Conservation (phyloP, 2,113 vertebrate genomes). For the Cyphomyrus discorhynchus region DNA sequence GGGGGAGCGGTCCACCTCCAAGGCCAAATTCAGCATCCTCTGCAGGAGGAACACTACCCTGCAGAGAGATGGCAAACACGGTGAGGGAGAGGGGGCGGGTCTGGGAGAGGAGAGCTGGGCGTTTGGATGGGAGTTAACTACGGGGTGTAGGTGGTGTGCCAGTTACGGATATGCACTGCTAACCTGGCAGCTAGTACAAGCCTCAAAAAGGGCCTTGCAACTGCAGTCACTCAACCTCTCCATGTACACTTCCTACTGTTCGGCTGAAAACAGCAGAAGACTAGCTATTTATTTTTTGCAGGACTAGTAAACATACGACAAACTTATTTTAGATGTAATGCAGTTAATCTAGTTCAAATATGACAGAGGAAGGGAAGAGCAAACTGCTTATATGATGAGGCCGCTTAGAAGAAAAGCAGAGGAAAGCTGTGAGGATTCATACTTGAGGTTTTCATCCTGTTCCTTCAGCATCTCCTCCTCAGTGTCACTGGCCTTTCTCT, state of each 20-base stretch:
- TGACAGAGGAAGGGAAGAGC: not conserved
- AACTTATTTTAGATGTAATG: not conserved
- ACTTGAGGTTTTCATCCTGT: slow-evolving; percentile 53
- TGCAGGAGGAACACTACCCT: slow-evolving; percentile 78
- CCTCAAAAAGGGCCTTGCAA: not conserved
- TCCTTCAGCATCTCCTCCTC: slow-evolving; percentile 26
- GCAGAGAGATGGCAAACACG: not conserved
- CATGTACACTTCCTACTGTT: not conserved
- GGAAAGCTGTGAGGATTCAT: not conserved
- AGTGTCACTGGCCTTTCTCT: slow-evolving; percentile 14
- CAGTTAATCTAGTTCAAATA: not conserved
- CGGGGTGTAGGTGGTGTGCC: not conserved
- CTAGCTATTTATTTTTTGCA: not conserved
- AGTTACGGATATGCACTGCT: not conserved
- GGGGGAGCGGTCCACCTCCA: slow-evolving; percentile 83
- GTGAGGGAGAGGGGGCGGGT: not conserved
- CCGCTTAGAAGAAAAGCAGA: not conserved
- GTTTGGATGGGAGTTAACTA: not conserved
- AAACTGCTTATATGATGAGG: not conserved
- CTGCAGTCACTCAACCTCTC: not conserved
- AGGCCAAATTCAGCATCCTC: slow-evolving; percentile 77
- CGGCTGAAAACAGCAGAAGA: not conserved
- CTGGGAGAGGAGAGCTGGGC: not conserved
- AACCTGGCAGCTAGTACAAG: not conserved
- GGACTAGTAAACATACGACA: not conserved